Base-by-base conservation (phyloP, 2,113 vertebrate species). In the cattle (Bos taurus) region DNA sequence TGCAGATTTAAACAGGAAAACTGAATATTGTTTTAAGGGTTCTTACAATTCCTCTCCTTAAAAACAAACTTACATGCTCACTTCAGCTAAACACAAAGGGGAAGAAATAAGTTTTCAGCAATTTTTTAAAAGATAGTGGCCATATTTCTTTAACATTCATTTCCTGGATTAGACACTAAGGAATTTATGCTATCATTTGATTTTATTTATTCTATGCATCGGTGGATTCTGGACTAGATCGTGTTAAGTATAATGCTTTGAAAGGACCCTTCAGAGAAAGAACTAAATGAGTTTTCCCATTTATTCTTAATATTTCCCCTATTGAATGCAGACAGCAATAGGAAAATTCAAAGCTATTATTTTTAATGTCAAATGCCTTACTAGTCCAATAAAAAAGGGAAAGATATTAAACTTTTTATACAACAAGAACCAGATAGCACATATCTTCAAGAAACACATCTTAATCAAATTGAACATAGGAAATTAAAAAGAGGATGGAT, bases 311-410 rank as follows among this genome's bases (percentile, higher is more conserved):
- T 98, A 97, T 96, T 97, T 86, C 74, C 95, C 87, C 54, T 87
- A 87, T 96, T 81, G 96, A 91, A 97, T 71, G 89, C 93, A 98
- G 97, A 95, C 71, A 93, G 94, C 97, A 97, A 94, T 89, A 97
- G 87, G 89, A 97, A 98, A 97, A 98, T 97, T 95, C 97, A 97
- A 93, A 97, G 98, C 98, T 97, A 98, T 98, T 97, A 98, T 97
- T 98, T 98, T 98, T 98, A 98, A 98, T 98, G 98, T 98, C 98
- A 98, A 96, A 98, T 86, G 98, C 96, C 98, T 97, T 97, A 88
- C 91, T 82, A 95, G 86, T 93, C 95, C 97, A 97, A 98, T 98
- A 98, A 98, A 98, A 94, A 59, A 48, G 77, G 91, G 56, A 91
- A 92, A 94, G 89, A 98, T 98, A 98, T 98, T 98, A 98, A 98